These are phyloP conservation scores for Clistopyga incitator DNA, from an alignment of 2,888 invertebrate species.

Conservation along the genomic window DNA sequence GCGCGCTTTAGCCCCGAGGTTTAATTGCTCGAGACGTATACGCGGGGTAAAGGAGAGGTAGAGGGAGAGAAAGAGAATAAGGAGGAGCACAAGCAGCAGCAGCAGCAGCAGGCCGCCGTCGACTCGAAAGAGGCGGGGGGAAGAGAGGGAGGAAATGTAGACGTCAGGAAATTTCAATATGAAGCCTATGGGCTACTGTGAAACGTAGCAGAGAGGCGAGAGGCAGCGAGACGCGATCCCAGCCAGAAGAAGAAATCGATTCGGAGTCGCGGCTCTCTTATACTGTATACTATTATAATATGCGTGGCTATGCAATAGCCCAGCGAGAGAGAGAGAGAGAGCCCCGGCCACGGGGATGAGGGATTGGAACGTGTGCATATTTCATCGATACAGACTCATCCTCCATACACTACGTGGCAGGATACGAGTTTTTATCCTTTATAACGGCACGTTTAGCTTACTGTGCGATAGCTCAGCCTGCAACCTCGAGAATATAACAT, in stretches of 20 bases:
- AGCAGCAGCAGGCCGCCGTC: conserved; percentile 52
- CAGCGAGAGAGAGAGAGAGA: neutral
- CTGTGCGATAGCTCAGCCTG: conserved; percentile 41
- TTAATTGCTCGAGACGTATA: conserved; percentile 66
- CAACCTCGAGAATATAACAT: conserved; percentile 29
- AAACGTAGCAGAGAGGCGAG: conserved; percentile 1
- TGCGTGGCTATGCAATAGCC: conserved; percentile 30
- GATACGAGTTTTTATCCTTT: conserved; percentile 36
- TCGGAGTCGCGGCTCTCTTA: conserved; percentile 4
- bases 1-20: conserved; percentile 64
- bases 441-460: conserved; percentile 57
- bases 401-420: conserved; percentile 15
- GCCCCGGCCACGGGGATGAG: neutral
- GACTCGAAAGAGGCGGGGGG: conserved; percentile 32
- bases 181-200: conserved; percentile 37
- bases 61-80: neutral
- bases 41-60: neutral
- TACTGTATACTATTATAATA: conserved; percentile 27
- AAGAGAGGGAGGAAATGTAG: conserved; percentile 53
- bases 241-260: conserved; percentile 27
- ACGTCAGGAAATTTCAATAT: conserved; percentile 65
- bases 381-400: conserved; percentile 44
- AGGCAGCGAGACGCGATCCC: neutral
- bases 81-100: conserved; percentile 29
- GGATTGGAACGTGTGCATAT: conserved; percentile 50